A percentile compares a stretch with the other conserved stretches of the same genome.
These are phyloP conservation scores for Augochlora pura DNA, from an alignment of 1,140 invertebrate genomes.

Conservation along the genomic window DNA sequence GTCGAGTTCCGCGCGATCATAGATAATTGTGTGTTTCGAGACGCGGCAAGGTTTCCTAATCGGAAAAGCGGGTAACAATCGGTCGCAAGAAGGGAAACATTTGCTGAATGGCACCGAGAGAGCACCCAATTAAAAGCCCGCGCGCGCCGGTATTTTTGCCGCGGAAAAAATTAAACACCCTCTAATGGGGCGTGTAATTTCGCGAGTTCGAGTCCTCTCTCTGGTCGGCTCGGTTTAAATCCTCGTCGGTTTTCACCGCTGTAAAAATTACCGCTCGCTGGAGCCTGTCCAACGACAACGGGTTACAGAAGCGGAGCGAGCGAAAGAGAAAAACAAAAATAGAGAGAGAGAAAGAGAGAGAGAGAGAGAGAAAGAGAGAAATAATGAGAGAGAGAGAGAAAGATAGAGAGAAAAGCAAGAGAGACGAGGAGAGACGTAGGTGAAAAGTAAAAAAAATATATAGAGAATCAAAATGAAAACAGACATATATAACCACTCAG, in stretches of 20 bases:
- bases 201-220: background rate
- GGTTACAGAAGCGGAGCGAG: background rate
- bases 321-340: background rate
- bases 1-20: too few species aligned
- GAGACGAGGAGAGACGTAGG: background rate
- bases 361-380: background rate
- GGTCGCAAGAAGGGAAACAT: background rate
- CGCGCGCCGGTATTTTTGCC: background rate
- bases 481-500: slow-evolving; percentile 43
- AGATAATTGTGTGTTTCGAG: too few species aligned
- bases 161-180: background rate
- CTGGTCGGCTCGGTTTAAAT: background rate
- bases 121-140: too few species aligned
- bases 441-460: background rate
- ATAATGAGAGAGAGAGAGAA: background rate
- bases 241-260: background rate
- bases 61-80: background rate
- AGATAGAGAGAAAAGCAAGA: background rate
- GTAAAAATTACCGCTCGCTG: slow-evolving; percentile 27
- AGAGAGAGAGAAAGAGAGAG: background rate
- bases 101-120: too few species aligned
- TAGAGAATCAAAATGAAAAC: background rate
- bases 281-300: slow-evolving; percentile 7
- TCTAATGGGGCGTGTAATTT: background rate
- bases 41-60: background rate